Evolutionary conservation across 2,113 vertebrate species (phyloP).

Genomic region (Brevimyrus niger): DNA sequence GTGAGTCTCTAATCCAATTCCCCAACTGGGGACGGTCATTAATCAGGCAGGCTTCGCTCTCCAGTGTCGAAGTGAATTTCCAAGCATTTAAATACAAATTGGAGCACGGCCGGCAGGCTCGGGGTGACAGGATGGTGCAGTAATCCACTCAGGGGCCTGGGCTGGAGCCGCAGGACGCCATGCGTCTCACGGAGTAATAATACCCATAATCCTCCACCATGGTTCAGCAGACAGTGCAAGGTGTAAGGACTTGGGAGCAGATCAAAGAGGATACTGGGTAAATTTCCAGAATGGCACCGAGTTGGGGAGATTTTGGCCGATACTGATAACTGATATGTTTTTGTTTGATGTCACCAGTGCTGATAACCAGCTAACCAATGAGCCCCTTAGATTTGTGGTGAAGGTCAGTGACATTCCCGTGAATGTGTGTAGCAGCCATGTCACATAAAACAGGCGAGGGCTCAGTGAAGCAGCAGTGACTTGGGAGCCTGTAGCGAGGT

Average conservation of each 20-base stretch:
- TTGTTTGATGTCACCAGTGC: neutral
- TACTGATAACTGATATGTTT: neutral
- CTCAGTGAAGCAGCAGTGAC: neutral
- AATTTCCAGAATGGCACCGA: neutral
- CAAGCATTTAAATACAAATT: slow-evolving; percentile 14
- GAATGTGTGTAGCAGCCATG: neutral
- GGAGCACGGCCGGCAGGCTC: neutral
- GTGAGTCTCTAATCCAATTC: slow-evolving; percentile 13
- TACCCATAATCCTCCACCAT: neutral
- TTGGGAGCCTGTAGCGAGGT: neutral
- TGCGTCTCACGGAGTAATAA: neutral
- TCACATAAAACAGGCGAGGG: neutral
- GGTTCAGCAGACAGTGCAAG: neutral
- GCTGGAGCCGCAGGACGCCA: neutral
- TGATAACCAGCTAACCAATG: neutral
- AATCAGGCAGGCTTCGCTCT: neutral
- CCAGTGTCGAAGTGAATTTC: slow-evolving; percentile 4
- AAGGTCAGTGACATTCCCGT: neutral
- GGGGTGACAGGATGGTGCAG: neutral
- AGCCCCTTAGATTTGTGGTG: neutral
- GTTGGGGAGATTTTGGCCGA: neutral
- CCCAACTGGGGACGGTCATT: neutral
- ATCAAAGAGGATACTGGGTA: neutral
- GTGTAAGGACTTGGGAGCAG: neutral
- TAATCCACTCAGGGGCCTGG: neutral